A percentile compares a stretch with the other conserved stretches of the same genome.
Evolutionary conservation across 64 coral and sea anemone species (phyloP).

Genomic region (Astreopora myriophthalma): DNA sequence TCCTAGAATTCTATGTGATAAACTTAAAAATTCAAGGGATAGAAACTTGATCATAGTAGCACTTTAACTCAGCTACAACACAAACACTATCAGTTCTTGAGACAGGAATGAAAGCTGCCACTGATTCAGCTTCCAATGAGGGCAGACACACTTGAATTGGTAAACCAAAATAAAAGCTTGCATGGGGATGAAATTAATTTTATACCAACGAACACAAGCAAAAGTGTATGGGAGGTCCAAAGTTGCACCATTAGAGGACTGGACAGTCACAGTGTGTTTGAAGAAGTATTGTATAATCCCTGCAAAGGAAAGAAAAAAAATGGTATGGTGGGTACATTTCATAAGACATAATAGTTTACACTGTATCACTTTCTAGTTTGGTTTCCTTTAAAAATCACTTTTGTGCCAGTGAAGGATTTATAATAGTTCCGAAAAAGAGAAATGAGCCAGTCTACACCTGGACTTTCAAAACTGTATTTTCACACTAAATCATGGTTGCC

Average conservation of each 20-base stretch:
- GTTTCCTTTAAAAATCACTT: neutral
- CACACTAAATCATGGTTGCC: no score
- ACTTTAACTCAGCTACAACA: constrained; percentile 22
- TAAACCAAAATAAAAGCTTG: constrained; percentile 27
- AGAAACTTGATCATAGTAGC: no score
- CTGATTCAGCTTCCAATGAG: constrained; percentile 39
- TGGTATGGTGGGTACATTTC: neutral
- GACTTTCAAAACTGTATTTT: no score
- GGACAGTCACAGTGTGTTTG: constrained; percentile 3
- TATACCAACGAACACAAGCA: constrained; percentile 43
- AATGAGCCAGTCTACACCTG: no score
- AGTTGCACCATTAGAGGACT: neutral
- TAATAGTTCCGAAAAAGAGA: neutral
- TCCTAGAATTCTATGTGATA: no score
- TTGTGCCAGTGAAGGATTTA: neutral
- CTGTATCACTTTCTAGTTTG: neutral
- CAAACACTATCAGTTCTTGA: constrained; percentile 52
- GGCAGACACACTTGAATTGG: constrained; percentile 62
- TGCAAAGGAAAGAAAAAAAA: neutral
- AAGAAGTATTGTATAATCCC: constrained; percentile 56
- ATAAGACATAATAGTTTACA: neutral
- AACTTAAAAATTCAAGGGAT: no score
- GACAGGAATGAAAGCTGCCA: constrained; percentile 62
- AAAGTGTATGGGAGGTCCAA: neutral
- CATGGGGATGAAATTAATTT: constrained; percentile 14